These are phyloP conservation scores for Eulemur albifrons DNA, from an alignment of 2,797 vertebrate genomes.

Conservation along the genomic window DNA sequence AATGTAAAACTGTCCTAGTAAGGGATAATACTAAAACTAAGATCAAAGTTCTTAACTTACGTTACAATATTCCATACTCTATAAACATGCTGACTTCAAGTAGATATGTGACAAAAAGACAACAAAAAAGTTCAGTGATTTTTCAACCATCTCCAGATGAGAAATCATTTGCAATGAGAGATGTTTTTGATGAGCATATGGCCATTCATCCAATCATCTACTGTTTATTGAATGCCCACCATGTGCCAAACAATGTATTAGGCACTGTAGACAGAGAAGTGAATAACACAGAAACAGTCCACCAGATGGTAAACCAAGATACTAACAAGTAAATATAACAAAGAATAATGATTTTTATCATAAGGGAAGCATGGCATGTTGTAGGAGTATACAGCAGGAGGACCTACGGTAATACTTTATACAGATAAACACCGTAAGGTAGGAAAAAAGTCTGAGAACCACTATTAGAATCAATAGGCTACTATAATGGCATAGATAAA, in stretches of 20 bases:
- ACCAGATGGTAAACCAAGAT: not conserved
- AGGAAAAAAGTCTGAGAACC: not conserved
- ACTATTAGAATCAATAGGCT: not conserved
- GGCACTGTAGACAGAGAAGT: not conserved
- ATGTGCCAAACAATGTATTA: not conserved
- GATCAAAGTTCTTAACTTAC: not conserved
- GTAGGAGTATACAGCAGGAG: not conserved
- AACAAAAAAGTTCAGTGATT: not conserved
- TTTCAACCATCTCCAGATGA: not conserved
- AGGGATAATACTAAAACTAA: not conserved
- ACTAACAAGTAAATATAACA: not conserved
- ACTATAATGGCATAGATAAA: not conserved
- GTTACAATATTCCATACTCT: not conserved
- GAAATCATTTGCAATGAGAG: not conserved
- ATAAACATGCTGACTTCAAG: not conserved
- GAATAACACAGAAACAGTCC: not conserved
- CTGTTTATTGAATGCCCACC: not conserved
- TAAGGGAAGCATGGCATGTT: not conserved
- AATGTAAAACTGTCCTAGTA: not conserved
- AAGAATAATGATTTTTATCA: not conserved
- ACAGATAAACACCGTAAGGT: not conserved
- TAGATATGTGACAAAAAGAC: not conserved
- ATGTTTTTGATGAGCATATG: not conserved
- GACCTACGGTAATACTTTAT: not conserved
- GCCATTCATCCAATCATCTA: not conserved